Percentiles rank a stretch among this genome's conserved stretches.
Evolutionary conservation across 2,113 vertebrate genomes (phyloP).

Genomic region (Varanus salvator): DNA sequence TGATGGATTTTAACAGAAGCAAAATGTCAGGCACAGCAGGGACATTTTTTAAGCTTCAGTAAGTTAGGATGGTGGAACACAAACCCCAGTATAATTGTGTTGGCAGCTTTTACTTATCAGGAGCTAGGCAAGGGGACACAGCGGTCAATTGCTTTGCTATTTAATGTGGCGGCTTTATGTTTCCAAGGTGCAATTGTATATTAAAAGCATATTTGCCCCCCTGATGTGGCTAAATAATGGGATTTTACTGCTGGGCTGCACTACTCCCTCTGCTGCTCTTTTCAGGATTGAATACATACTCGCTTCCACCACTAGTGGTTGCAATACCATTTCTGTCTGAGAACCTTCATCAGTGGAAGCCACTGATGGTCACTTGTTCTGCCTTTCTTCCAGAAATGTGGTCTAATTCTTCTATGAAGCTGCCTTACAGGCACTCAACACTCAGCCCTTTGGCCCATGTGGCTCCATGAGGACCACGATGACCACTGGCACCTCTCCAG

Average conservation of each 20-base stretch:
- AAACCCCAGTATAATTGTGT: constrained; percentile 16
- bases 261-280: constrained; percentile 31
- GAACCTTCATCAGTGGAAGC: neutral
- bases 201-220: constrained; percentile 58
- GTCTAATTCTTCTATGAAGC: neutral
- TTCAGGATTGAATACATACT: neutral
- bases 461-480: too few relatives aligned
- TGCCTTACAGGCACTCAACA: neutral
- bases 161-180: constrained; percentile 52
- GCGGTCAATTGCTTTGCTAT: constrained; percentile 61
- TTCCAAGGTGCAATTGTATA: constrained; percentile 49
- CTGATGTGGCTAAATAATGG: constrained; percentile 17
- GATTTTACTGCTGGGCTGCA: constrained; percentile 10
- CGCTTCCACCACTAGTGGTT: neutral
- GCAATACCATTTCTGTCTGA: neutral
- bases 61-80: constrained; percentile 45
- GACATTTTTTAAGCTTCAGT: constrained; percentile 42
- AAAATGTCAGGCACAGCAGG: constrained; percentile 72
- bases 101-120: constrained; percentile 9
- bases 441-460: neutral
- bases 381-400: neutral
- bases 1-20: constrained; percentile 65
- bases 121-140: constrained; percentile 44
- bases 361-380: neutral
- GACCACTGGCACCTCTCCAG: neutral